phyloP scores from a whole-genome alignment of 2,113 vertebrate genomes.

The Paracanthobrama guichenoti region DNA sequence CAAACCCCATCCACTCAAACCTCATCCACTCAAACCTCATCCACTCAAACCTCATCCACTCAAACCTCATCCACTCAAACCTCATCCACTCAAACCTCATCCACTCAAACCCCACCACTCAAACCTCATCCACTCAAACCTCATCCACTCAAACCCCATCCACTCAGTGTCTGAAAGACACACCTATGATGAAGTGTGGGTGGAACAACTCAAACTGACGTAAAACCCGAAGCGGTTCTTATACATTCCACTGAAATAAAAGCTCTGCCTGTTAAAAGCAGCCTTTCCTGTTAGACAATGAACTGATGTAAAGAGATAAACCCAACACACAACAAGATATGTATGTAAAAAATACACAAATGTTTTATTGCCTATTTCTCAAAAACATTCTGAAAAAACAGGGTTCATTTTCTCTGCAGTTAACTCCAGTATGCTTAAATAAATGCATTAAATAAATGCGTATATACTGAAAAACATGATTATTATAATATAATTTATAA shows the following conservation, averaged over 20 bases:
- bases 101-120: too few species aligned
- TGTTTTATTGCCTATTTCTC: background rate
- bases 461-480: background rate
- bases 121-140: too few species aligned
- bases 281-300: background rate
- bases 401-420: background rate
- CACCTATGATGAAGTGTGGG: background rate
- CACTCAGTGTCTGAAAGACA: too few species aligned
- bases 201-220: conserved; percentile 4
- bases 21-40: too few species aligned
- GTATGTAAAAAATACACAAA: background rate
- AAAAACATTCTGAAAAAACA: too few species aligned
- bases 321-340: background rate
- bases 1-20: too few species aligned
- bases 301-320: background rate
- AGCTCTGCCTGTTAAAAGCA: conserved; percentile 10
- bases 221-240: background rate
- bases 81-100: too few species aligned
- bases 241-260: conserved; percentile 2
- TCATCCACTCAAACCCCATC: too few species aligned
- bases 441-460: background rate
- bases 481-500: background rate
- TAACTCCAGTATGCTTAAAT: background rate
- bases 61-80: too few species aligned
- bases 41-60: too few species aligned